Conservation (phyloP, 2,888 invertebrate genomes). For the Ectobius pallidus region DNA sequence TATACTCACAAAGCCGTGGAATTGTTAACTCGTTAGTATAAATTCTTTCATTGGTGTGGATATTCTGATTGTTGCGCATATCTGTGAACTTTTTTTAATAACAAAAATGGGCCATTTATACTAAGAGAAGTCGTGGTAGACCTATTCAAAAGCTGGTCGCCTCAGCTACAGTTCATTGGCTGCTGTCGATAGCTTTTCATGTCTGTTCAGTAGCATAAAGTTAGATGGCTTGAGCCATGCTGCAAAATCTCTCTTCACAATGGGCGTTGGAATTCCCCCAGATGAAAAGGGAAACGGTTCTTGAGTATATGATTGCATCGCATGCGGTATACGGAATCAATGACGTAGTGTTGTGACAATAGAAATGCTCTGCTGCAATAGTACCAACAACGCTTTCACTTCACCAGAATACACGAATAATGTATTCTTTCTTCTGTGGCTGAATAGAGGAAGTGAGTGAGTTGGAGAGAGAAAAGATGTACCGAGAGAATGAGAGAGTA, state of each 20-base stretch:
- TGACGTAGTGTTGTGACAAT: conserved; percentile 13
- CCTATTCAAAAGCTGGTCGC: too few species aligned
- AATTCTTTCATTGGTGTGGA: too few species aligned
- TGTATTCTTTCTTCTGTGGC: conserved; percentile 1
- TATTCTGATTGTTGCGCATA: too few species aligned
- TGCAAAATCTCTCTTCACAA: not conserved
- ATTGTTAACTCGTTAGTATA: too few species aligned
- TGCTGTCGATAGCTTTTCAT: too few species aligned
- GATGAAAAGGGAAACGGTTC: not conserved
- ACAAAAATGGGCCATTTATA: too few species aligned
- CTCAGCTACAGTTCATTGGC: too few species aligned
- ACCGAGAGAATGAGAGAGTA: too few species aligned
- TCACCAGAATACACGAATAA: conserved; percentile 9
- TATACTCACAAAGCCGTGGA: too few species aligned
- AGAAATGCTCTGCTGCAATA: not conserved
- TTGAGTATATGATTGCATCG: not conserved
- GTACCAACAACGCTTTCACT: not conserved
- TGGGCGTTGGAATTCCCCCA: not conserved
- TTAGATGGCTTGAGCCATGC: conserved; percentile 1
- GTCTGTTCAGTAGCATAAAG: not conserved
- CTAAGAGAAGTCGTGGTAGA: too few species aligned
- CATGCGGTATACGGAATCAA: conserved; percentile 8
- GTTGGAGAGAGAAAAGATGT: too few species aligned
- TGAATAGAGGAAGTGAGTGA: not conserved
- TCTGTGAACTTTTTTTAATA: too few species aligned